Evolutionary conservation across 2,113 vertebrate species (phyloP), one percentile per base, ranked within the genome.

Genomic region (Megaceryle maxima): DNA sequence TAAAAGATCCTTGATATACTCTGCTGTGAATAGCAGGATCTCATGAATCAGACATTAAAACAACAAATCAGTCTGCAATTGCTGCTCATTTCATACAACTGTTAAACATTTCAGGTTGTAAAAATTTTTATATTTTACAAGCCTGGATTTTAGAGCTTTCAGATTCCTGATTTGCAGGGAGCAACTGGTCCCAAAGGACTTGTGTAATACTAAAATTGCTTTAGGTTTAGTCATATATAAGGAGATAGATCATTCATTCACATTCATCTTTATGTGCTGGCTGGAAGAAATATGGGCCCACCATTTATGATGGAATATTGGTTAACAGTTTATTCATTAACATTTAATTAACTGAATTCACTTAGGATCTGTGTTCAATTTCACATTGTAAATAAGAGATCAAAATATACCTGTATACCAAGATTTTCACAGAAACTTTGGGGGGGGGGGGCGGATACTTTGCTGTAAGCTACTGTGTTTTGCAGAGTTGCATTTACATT

Each of bases 111-210:
- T 88, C 44, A 93, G 67, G 81, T 39, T 91, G 48, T 78, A 80
- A 87, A 28, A 6, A 84, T 60, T 94, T 97, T 97, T 55, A 28
- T 95, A 96, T 97, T 96, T 97, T 92, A 94, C 77, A 96, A 75
- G 53, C 51, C 43, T 97, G 81, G 22, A 46, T 96, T 95, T 96
- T 94, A 95, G 84, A 96, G 83, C 74, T 96, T 97, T 96, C 90
- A 96, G 87, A 43, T 93, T 96, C 83, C 81, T 92, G 94, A 94
- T 97, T 97, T 98, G 67, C 87, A 96, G 87, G 74, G 75, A 92
- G 60, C 77, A 97, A 91, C 81, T 90, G 94, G 70, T 95, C 53
- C 83, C 68, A 93, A 97, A 97, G 70, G 90, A 73, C 69, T 81
- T 86, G n/a, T 82, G 35, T 78, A 90, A 84, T 90, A 80, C 94